phyloP scores from a whole-genome alignment of 2,797 vertebrate genomes.

The Caiman crocodilus region DNA sequence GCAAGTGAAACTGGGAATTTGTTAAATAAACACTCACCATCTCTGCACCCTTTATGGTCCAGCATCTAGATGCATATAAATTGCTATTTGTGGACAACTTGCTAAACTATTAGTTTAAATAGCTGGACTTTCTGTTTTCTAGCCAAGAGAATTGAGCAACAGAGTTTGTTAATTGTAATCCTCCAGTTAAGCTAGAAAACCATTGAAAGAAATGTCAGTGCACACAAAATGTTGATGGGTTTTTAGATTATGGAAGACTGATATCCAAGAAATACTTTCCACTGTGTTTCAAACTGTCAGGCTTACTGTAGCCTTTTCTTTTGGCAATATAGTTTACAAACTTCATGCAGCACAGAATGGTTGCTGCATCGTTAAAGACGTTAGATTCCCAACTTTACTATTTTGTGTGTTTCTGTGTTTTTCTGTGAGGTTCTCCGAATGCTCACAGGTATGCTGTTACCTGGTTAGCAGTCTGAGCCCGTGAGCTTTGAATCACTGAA shows the following conservation, averaged over 20 bases:
- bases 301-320: neutral
- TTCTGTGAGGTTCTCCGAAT: neutral
- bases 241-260: neutral
- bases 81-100: neutral
- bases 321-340: neutral
- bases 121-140: neutral
- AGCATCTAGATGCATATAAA: neutral
- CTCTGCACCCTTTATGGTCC: neutral
- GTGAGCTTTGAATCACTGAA: neutral
- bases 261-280: neutral
- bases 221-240: neutral
- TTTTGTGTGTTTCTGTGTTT: neutral
- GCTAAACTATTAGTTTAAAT: neutral
- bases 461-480: neutral
- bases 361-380: neutral
- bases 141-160: rapidly evolving
- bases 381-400: neutral
- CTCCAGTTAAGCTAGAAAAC: neutral
- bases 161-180: neutral
- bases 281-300: neutral
- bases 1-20: neutral
- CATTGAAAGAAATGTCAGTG: neutral
- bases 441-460: neutral
- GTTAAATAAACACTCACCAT: neutral
- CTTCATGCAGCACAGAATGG: rapidly evolving